Base-by-base conservation (phyloP, 2,888 invertebrate genomes). In the Autographa gamma region DNA sequence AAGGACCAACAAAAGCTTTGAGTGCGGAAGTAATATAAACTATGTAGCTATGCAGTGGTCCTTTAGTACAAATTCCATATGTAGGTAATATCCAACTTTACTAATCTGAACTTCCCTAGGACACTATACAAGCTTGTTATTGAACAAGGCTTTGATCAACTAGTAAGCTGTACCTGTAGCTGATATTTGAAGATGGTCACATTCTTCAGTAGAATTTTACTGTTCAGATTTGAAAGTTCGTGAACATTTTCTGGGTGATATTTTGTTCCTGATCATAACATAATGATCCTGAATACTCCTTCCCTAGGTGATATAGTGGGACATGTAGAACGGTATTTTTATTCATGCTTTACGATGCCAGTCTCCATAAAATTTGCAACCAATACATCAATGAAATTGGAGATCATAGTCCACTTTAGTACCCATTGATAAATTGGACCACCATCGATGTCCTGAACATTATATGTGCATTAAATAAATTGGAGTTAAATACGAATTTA, bases 1-100 rank as follows among this genome's bases (percentile, higher is more conserved):
- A 64, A 62, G 16, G 56, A 18, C 56, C 56, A 64, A 18, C 63
- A 18, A 13, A 56, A 19, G 34, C n/a, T 63, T 52, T 13, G 7
- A 18, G 31, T 25, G n/a, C n/a, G n/a, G n/a, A n/a, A n/a, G n/a
- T n/a, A n/a, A n/a, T n/a, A 25, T 25, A 25, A 25, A 25, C 25
- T 25, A 25, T 25, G 25, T 25, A n/a, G n/a, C n/a, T n/a, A 25
- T 25, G 3, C 3, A 25, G 25, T 18, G 18, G 18, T 32, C 54
- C 54, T 56, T 25, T 11, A 14, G 25, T 54, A 19, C 54, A 13
- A n/a, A 5, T 48, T 43, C 14, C n/a, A 48, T 48, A 14, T 48
- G 48, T 48, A n/a, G 8, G 5, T 48, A n/a, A 48, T 48, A 48
- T 48, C 48, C n/a, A 48, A n/a, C 6, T n/a, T 48, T 48, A 1